Conservation (phyloP, 2,113 vertebrate species). For the Delphinus delphis region DNA sequence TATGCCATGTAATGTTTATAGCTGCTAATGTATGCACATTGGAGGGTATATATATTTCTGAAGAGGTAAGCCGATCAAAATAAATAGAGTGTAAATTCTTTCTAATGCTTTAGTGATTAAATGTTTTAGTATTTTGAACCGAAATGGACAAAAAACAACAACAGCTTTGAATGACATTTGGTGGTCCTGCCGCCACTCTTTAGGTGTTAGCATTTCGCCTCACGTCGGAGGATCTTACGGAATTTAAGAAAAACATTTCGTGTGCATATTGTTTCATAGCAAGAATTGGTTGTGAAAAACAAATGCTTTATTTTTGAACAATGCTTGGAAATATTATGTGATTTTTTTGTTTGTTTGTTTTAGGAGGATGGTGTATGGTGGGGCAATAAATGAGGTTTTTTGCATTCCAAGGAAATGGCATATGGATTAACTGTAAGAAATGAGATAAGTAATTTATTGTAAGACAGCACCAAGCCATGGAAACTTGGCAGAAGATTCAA, state of each 20-base stretch:
- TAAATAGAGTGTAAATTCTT: slow-evolving; percentile 92
- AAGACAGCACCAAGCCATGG: slow-evolving; percentile 97
- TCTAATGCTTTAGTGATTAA: slow-evolving; percentile 93
- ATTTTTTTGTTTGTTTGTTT: slow-evolving; percentile 88
- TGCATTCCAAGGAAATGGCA: slow-evolving; percentile 93
- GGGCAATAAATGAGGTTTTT: slow-evolving; percentile 93
- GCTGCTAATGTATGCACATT: slow-evolving; percentile 98
- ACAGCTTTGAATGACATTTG: slow-evolving; percentile 85
- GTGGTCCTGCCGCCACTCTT: slow-evolving; percentile 85
- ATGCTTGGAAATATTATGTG: slow-evolving; percentile 93
- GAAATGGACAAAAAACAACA: slow-evolving; percentile 86
- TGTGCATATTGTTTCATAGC: slow-evolving; percentile 95
- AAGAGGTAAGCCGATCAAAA: slow-evolving; percentile 93
- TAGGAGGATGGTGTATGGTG: slow-evolving; percentile 91
- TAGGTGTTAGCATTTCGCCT: slow-evolving; percentile 89
- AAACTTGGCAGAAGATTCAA: slow-evolving; percentile 95
- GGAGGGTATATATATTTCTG: slow-evolving; percentile 96
- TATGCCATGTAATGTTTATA: slow-evolving; percentile 95
- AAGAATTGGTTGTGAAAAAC: slow-evolving; percentile 91
- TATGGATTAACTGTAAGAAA: slow-evolving; percentile 87
- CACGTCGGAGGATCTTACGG: slow-evolving; percentile 89
- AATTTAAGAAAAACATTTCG: slow-evolving; percentile 91
- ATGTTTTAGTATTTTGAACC: slow-evolving; percentile 93
- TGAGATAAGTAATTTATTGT: slow-evolving; percentile 92
- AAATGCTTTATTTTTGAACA: slow-evolving; percentile 94